phyloP scores from a whole-genome alignment of 2,888 invertebrate genomes.

The Nephrocerus scutellatus region DNA sequence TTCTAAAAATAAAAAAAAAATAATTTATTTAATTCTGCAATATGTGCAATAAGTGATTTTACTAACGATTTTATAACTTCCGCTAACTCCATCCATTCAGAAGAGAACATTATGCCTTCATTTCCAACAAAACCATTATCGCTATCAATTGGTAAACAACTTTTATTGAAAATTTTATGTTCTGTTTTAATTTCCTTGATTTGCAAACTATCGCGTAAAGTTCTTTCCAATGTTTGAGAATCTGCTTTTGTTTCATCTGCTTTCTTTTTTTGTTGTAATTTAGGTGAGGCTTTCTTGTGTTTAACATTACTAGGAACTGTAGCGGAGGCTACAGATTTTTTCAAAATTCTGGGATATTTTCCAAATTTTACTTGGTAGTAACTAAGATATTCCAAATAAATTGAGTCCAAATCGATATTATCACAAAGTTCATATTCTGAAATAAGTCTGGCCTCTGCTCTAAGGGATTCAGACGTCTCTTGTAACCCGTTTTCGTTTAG shows the following conservation, averaged over 20 bases:
- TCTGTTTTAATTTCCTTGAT: slow-evolving; percentile 19
- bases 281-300: slow-evolving; percentile 4
- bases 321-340: slow-evolving; percentile 33
- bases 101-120: no score
- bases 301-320: slow-evolving; percentile 15
- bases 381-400: slow-evolving; percentile 81
- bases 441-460: slow-evolving; percentile 64
- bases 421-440: slow-evolving; percentile 73
- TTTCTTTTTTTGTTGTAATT: background rate
- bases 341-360: slow-evolving; percentile 75
- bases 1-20: no score
- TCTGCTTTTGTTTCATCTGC: slow-evolving; percentile 12
- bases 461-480: slow-evolving; percentile 59
- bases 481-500: slow-evolving; percentile 59
- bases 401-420: slow-evolving; percentile 82
- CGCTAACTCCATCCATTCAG: no score
- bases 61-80: no score
- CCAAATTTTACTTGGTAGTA: slow-evolving; percentile 81
- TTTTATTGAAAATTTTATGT: no score
- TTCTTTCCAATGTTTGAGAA: background rate
- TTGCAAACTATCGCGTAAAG: slow-evolving; percentile 15
- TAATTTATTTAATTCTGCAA: no score
- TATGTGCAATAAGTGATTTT: no score
- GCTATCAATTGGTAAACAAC: no score
- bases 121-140: no score